A percentile compares a stretch with the other conserved stretches of the same genome.
These are phyloP conservation scores for Bufo gargarizans DNA, from an alignment of 2,113 vertebrate genomes.

Conservation along the genomic window DNA sequence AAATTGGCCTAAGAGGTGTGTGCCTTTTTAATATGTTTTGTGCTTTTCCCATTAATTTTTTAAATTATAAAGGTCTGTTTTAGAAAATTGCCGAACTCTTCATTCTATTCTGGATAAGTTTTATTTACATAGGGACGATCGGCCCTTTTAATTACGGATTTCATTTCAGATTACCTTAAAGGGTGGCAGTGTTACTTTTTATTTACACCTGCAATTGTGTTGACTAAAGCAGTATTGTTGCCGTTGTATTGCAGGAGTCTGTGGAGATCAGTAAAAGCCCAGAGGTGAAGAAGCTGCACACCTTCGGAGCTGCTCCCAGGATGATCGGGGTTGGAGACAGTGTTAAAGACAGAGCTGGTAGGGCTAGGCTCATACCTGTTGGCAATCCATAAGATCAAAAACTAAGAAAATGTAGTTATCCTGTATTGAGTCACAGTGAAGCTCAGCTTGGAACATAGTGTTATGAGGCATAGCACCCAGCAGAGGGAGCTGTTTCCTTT, in stretches of 20 bases:
- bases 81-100: no score
- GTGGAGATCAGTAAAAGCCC: conserved; percentile 80
- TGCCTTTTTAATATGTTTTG: no score
- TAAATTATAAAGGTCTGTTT: no score
- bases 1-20: no score
- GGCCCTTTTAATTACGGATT: no score
- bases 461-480: background rate
- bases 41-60: no score
- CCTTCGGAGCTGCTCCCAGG: conserved; percentile 89
- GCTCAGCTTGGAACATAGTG: background rate
- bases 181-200: background rate
- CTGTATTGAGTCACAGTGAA: no score
- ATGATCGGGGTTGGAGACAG: conserved; percentile 87
- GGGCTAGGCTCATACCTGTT: conserved; percentile 26
- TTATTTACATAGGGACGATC: no score
- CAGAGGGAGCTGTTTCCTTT: background rate
- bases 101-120: no score
- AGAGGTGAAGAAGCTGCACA: conserved; percentile 88
- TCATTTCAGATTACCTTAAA: background rate
- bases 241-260: conserved; percentile 23
- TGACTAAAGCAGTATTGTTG: background rate
- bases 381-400: background rate
- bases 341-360: conserved; percentile 81
- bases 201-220: background rate
- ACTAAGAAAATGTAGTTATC: no score